phyloP scores from a whole-genome alignment of 2,797 vertebrate genomes.

The Acanthurus leucopareius region DNA sequence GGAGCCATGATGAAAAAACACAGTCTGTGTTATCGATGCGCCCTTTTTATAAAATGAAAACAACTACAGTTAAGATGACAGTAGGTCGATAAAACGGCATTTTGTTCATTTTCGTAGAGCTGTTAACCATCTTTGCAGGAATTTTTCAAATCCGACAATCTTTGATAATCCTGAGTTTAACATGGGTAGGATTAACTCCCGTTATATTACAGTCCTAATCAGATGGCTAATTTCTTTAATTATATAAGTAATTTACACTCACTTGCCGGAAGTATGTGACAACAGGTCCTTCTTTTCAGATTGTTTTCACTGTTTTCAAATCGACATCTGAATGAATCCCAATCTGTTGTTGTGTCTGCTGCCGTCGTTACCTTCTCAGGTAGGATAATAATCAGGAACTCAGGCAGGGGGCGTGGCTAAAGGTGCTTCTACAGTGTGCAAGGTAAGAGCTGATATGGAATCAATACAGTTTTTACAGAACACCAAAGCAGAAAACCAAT shows the following conservation, averaged over 20 bases:
- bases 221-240: neutral
- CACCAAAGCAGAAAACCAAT: neutral
- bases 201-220: too few relatives aligned
- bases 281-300: neutral
- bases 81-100: too few relatives aligned
- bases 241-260: neutral
- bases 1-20: too few relatives aligned
- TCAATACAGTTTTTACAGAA: too few relatives aligned
- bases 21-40: too few relatives aligned
- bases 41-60: too few relatives aligned
- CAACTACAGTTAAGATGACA: too few relatives aligned
- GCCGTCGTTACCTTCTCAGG: neutral
- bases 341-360: neutral
- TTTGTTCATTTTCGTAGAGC: too few relatives aligned
- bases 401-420: conserved; percentile 25
- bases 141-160: too few relatives aligned
- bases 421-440: neutral
- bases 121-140: too few relatives aligned
- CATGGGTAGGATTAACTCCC: too few relatives aligned
- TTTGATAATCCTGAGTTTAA: too few relatives aligned
- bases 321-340: rapidly evolving
- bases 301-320: neutral
- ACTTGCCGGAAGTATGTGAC: neutral
- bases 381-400: conserved; percentile 37
- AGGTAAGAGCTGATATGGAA: neutral